Base-by-base conservation (phyloP, 92 coral and sea anemone genomes). In the Epizoanthus rinbou region DNA sequence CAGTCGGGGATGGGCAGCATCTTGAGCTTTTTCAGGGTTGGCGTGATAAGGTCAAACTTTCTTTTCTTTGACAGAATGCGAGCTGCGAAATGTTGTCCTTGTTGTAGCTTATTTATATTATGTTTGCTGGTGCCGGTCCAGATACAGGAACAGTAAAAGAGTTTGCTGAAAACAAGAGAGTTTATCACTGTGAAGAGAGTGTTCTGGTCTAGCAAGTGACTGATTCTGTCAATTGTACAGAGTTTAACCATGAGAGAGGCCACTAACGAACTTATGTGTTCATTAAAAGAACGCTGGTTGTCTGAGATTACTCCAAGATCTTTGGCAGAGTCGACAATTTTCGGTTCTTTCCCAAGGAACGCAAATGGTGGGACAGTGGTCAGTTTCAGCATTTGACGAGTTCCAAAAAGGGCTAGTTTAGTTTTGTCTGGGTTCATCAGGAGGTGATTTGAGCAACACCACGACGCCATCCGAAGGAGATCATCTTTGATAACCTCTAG, bases 41-140 rank as follows among this genome's bases (percentile, higher is more conserved):
- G 57, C 23, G 56, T 41, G 22, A 43, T 47, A n/a, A 41, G 31
- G 23, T 71, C 76, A 71, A 3, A 71, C 10, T 41, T 41, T 19
- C 11, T 5, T 18, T 41, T 71, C 6, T 17, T 71, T 35, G n/a
- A 45, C 24, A 45, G 45, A 28, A 70, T 70, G 15, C 75, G 75
- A 70, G 57, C 75, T n/a, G 76, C 76, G 24, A 72, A 72, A 37
- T 50, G 45, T 50, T 72, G 59, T 6, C 19, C 76, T 5, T 21
- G 4, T 72, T 19, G 76, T 45, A 72, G 14, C 23, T 54, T 72
- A 60, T 9, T 47, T 4, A 8, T 72, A 23, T 72, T 45, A 5
- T 72, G 52, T 60, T 72, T 72, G 31, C 76, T 72, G 25, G 60
- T 45, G 3, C 76, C 76, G 24, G 37, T 39, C 76, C 31, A 72